Conservation (phyloP, 2,113 vertebrate species). For the Acrocephalus arundinaceus region DNA sequence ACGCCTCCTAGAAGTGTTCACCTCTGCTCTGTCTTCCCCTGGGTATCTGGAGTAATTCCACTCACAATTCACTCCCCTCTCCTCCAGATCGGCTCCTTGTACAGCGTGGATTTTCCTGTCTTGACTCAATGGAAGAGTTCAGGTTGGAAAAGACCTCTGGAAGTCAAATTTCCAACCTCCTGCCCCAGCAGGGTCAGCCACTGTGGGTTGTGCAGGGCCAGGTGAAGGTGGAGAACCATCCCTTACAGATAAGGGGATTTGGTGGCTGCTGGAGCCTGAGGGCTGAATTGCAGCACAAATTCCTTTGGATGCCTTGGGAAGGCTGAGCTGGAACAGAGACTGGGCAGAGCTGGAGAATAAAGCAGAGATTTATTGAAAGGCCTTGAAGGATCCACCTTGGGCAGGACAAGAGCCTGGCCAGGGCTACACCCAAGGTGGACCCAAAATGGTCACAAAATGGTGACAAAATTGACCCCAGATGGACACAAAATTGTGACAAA, state of each 20-base stretch:
- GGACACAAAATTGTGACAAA: no score
- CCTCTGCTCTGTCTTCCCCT: background rate
- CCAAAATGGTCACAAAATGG: background rate
- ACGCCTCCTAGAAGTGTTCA: background rate
- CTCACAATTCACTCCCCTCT: background rate
- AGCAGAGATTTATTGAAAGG: background rate
- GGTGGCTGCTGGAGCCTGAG: background rate
- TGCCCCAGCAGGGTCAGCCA: accelerated
- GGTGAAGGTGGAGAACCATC: background rate
- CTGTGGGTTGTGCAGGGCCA: accelerated
- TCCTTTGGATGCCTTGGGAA: background rate
- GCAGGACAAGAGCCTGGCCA: background rate
- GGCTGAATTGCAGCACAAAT: background rate
- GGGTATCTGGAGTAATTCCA: background rate
- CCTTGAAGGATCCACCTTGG: background rate
- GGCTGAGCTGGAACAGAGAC: background rate
- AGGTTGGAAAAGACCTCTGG: background rate
- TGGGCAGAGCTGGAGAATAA: background rate
- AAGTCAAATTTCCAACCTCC: background rate
- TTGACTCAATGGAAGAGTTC: accelerated
- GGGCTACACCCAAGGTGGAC: background rate
- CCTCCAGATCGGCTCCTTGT: background rate
- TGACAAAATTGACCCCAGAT: no score
- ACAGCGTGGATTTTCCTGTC: background rate
- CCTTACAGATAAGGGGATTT: background rate